A percentile compares a stretch with the other conserved stretches of the same genome.
Evolutionary conservation across 2,797 vertebrate species (phyloP).

Genomic region (Takifugu ocellatus): DNA sequence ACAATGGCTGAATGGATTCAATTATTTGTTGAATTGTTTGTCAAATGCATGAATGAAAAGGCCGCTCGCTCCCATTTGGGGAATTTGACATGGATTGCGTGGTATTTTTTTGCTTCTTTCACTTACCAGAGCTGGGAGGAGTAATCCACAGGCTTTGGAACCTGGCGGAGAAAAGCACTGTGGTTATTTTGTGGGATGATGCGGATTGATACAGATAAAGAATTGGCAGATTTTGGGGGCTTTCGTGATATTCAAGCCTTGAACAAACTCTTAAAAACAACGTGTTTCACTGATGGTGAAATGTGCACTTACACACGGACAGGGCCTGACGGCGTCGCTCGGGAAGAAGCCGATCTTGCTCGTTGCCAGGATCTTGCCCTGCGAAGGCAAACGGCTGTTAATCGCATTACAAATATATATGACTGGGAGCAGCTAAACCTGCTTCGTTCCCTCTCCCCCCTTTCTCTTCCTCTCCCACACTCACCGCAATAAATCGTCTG

Average conservation of each 20-base stretch:
- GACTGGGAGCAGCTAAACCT: constrained; percentile 51
- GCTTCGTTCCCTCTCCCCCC: constrained; percentile 8
- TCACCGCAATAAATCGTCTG: constrained; percentile 70
- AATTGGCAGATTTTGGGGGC: constrained; percentile 36
- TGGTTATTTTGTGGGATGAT: constrained; percentile 54
- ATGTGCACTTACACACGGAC: constrained; percentile 89
- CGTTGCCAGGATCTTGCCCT: constrained; percentile 89
- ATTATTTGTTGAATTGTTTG: no score
- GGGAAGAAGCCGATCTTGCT: constrained; percentile 95
- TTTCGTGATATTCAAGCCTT: constrained; percentile 58
- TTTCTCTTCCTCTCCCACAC: constrained; percentile 41
- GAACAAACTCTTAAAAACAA: constrained; percentile 49
- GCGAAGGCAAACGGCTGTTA: constrained; percentile 65
- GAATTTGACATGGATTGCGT: not conserved
- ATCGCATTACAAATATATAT: constrained; percentile 61
- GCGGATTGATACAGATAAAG: constrained; percentile 32
- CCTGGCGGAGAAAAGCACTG: constrained; percentile 65
- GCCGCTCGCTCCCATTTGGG: no score
- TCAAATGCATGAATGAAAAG: no score
- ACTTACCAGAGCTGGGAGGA: constrained; percentile 91
- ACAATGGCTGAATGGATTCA: no score
- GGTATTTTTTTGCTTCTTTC: constrained; percentile 55
- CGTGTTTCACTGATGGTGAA: constrained; percentile 46
- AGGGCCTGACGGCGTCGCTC: constrained; percentile 91
- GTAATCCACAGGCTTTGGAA: constrained; percentile 94